Evolutionary conservation across 2,888 invertebrate genomes (phyloP), one percentile per base, ranked within the genome.

Genomic region (Ophion ellenae): DNA sequence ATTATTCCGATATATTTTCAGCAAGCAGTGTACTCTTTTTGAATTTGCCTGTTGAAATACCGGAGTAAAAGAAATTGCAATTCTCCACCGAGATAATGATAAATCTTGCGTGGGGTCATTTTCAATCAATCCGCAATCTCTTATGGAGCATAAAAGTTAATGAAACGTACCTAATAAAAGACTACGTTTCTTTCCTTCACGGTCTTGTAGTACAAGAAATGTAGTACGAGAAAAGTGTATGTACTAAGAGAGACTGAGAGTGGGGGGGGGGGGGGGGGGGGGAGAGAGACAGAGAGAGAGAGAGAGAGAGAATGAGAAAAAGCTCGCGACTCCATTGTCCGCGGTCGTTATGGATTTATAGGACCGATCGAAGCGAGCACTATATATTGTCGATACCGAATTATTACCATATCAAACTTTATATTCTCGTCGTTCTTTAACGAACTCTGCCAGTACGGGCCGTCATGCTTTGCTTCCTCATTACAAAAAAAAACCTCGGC

Each of bases 291-390:
- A 17, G 64, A 36, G 32, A 40, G 28, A 70, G n/a, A 28, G 32
- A 53, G 6, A 7, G 53, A n/a, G 53, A 14, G 9, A 53, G 53
- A 28, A 70, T 11, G 1, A 53, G 70, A 28, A 53, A 70, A 28
- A 70, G 70, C 28, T 53, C 53, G 36, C 20, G 36, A 57, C 73
- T 40, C 24, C 47, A 53, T 20, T 17, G 14, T 17, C 32, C 24
- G 40, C 70, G 70, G 53, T 70, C 70, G 70, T 70, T 17, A 53
- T 70, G 20, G 53, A 70, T 53, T 24, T 53, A n/a, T 70, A 67
- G 66, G 67, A 66, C n/a, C 32, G 67, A 75, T 63, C 32, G 63
- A 76, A 40, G 17, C 9, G 17, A 70, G 47, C 70, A n/a, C 24
- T 47, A 32, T 53, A 70, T 53, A 32, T 32, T 32, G 53, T 17